A percentile compares a stretch with the other conserved stretches of the same genome.
These are phyloP conservation scores for Sipha flava DNA, from an alignment of 1,140 invertebrate genomes.

Conservation along the genomic window DNA sequence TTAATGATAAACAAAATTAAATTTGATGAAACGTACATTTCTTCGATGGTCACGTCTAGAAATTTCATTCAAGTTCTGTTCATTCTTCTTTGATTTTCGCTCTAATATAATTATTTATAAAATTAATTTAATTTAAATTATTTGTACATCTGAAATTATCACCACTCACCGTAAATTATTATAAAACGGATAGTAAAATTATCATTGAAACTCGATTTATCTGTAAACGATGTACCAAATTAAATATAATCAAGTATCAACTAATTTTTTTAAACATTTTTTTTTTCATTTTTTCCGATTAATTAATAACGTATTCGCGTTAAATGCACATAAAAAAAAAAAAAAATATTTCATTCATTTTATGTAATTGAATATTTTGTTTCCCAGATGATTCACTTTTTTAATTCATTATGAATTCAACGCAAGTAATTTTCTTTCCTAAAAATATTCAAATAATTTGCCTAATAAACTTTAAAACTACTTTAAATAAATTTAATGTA, in stretches of 20 bases:
- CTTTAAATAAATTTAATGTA: background rate
- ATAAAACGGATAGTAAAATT: background rate
- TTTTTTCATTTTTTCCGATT: background rate
- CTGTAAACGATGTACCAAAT: too few species aligned
- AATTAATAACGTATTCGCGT: background rate
- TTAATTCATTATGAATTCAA: background rate
- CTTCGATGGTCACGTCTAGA: too few species aligned
- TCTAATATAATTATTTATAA: too few species aligned
- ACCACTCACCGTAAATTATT: background rate
- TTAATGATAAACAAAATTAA: too few species aligned
- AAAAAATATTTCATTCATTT: background rate
- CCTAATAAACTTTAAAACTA: constrained; percentile 2
- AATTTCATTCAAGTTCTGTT: too few species aligned
- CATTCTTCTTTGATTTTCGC: too few species aligned
- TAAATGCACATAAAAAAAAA: background rate
- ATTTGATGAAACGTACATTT: too few species aligned
- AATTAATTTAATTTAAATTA: too few species aligned
- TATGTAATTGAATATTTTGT: constrained; percentile 1
- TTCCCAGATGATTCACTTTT: background rate
- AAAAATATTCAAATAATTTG: background rate
- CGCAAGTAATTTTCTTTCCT: background rate
- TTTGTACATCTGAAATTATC: too few species aligned
- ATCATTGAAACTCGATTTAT: too few species aligned
- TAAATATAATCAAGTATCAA: too few species aligned
- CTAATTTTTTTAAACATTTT: too few species aligned